A percentile compares a stretch with the other conserved stretches of the same genome.
Evolutionary conservation across 1,140 invertebrate genomes (phyloP).

Genomic region (Diachasma alloeum): DNA sequence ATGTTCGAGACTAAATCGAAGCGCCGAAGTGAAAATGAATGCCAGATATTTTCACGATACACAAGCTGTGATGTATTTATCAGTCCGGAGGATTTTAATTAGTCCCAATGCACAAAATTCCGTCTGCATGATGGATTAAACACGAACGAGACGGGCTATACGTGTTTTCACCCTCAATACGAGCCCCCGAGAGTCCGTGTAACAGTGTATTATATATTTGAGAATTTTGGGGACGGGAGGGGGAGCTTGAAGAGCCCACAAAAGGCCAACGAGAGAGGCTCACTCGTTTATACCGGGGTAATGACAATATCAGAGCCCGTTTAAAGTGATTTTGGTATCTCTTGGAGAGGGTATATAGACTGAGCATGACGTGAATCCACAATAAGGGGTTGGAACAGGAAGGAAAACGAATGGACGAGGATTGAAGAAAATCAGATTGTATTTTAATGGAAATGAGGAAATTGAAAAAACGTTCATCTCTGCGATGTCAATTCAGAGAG

Average conservation of each 20-base stretch:
- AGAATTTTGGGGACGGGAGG: neutral
- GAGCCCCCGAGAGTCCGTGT: neutral
- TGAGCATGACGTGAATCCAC: neutral
- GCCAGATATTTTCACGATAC: neutral
- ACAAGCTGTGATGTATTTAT: neutral
- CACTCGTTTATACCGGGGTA: neutral
- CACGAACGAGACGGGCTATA: neutral
- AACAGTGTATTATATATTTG: neutral
- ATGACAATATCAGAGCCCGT: neutral
- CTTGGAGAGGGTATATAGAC: neutral
- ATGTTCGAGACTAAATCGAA: neutral
- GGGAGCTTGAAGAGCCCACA: neutral
- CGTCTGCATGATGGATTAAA: neutral
- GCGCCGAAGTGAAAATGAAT: neutral
- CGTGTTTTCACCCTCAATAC: neutral
- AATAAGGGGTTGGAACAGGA: neutral
- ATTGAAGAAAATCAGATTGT: neutral
- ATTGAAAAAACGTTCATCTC: neutral
- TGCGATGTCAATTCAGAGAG: no score
- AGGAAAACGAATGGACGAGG: neutral
- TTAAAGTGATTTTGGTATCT: neutral
- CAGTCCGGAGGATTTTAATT: slow-evolving; percentile 4
- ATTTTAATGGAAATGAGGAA: neutral
- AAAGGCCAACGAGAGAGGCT: neutral
- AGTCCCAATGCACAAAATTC: neutral